Evolutionary conservation across 1,140 invertebrate species (phyloP), one percentile per base, ranked within the genome.

Genomic region (Zaprionus tsacasi): DNA sequence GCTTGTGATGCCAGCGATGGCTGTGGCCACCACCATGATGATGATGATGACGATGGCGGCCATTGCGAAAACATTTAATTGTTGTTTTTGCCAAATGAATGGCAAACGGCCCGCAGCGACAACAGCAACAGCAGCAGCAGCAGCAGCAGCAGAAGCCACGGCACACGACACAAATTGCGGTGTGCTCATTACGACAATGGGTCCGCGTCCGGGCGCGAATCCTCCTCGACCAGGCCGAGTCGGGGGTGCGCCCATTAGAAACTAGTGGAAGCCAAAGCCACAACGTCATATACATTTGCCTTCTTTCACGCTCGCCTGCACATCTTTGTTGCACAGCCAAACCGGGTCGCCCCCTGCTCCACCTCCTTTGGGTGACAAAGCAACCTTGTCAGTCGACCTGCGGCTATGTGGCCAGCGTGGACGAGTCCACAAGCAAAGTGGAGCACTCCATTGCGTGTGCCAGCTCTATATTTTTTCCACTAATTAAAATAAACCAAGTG

Each of bases 81-180:
- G 85, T 88, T 88, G 88, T 89, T 88, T 89, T 88, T 88, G 88
- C 85, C 85, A 88, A 88, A 88, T 88, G 85, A 89, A 88, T 88
- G 77, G 85, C 85, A 88, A 88, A 88, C 85, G 81, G 85, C 85
- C 85, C 72, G 81, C 85, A 89, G 70, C 75, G 69, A 54, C 61
- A 72, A 50, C 45, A 48, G 17, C 45, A 48, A 56, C 70, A 73
- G 81, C 27, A 30, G 27, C 27, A 30, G 81, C 61, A 72, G 21
- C 45, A 48, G 17, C 45, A 48, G 50, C 70, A 73, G 81, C 27
- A 30, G 27, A 3, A 30, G 27, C 27, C 27, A 56, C 70, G 67
- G 81, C 80, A 89, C 64, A 89, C 77, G 74, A 87, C 85, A 87
- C 85, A 89, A 87, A 87, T 87, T 87, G 83, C 85, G 83, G 85